phyloP scores from a whole-genome alignment of 1,140 invertebrate genomes.

The Anoplolepis gracilipes region DNA sequence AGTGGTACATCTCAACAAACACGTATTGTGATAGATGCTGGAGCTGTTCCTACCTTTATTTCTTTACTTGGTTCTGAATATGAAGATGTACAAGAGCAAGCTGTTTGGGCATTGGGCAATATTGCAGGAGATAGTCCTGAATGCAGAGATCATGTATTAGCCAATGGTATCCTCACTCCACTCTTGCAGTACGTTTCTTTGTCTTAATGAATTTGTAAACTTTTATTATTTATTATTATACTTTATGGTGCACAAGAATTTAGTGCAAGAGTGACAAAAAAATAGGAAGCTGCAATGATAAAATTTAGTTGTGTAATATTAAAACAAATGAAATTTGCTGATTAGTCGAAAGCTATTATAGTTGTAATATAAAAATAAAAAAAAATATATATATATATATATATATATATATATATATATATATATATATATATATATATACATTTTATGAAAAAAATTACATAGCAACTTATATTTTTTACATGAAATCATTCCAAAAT shows the following conservation, averaged over 20 bases:
- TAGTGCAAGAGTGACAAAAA: too few species aligned
- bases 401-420: background rate
- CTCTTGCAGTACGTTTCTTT: constrained; percentile 91
- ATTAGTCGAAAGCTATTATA: too few species aligned
- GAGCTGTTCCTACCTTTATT: constrained; percentile 97
- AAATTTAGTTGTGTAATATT: too few species aligned
- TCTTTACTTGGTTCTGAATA: constrained; percentile 92
- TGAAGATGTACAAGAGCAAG: constrained; percentile 98
- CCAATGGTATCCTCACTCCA: constrained; percentile 93
- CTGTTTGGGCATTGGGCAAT: constrained; percentile 98
- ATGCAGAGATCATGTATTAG: constrained; percentile 96
- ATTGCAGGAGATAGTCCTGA: constrained; percentile 98
- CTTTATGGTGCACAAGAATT: too few species aligned
- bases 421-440: background rate
- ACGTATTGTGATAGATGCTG: constrained; percentile 96
- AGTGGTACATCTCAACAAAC: constrained; percentile 98
- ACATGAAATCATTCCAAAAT: background rate
- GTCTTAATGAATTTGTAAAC: background rate
- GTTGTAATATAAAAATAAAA: background rate
- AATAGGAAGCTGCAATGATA: too few species aligned
- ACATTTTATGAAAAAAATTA: background rate
- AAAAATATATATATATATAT: background rate
- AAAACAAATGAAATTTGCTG: too few species aligned
- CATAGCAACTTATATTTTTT: too few species aligned
- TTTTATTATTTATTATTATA: constrained; percentile 9